Evolutionary conservation across 2,113 vertebrate genomes (phyloP).

Genomic region (Gracilinanus agilis): DNA sequence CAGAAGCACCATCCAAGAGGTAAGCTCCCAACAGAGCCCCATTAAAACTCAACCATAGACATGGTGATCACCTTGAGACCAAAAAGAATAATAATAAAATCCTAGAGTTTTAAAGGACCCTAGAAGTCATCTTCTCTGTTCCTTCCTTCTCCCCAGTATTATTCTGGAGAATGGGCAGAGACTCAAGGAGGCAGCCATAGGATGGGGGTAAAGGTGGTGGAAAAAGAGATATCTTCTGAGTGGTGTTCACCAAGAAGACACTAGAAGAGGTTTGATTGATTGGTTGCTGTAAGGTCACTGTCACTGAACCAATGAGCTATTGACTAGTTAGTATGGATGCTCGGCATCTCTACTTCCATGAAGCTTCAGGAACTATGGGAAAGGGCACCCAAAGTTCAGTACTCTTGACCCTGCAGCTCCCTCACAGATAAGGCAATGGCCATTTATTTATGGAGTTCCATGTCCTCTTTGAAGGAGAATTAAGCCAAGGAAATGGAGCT

Average conservation of each 20-base stretch:
- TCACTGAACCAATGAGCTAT: not conserved
- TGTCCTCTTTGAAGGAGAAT: not conserved
- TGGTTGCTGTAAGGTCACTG: not conserved
- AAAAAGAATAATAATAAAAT: not conserved
- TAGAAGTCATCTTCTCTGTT: constrained; percentile 27
- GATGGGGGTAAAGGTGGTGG: not conserved
- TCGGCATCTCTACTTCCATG: not conserved
- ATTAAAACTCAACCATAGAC: not conserved
- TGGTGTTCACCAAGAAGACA: not conserved
- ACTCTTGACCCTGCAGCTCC: not conserved
- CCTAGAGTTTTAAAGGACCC: constrained; percentile 23
- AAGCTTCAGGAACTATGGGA: not conserved
- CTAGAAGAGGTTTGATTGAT: not conserved
- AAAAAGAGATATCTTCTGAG: not conserved
- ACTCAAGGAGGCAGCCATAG: not conserved
- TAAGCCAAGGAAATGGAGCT: not conserved
- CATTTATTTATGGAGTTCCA: not conserved
- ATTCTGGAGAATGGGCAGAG: not conserved
- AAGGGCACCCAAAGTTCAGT: not conserved
- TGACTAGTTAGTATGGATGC: not conserved
- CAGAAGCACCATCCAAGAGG: not conserved
- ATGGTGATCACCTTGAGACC: not conserved
- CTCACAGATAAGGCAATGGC: not conserved
- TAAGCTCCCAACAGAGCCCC: not conserved
- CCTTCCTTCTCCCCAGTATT: constrained; percentile 20